Percentiles rank a stretch among this genome's conserved stretches.
Evolutionary conservation across 1,140 invertebrate species (phyloP).

Genomic region (Callitettix versicolor): DNA sequence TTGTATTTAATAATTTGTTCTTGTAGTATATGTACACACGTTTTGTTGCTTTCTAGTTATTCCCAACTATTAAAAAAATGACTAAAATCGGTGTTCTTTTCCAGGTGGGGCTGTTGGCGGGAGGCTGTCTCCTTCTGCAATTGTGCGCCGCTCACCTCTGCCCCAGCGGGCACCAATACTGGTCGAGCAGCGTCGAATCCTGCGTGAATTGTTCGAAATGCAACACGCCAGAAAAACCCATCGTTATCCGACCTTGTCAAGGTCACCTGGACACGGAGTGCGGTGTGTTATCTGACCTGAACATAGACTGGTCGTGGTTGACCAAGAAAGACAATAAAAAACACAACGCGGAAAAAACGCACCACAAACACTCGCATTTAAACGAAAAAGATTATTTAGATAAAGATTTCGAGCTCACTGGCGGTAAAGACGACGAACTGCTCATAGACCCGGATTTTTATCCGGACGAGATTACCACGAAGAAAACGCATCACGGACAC

Average conservation of each 20-base stretch:
- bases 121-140: not conserved
- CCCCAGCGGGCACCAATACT: slow-evolving; percentile 41
- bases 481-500: slow-evolving; percentile 8
- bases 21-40: too few relatives aligned
- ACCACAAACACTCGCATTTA: not conserved
- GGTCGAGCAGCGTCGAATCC: slow-evolving; percentile 39
- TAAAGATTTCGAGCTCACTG: not conserved
- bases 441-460: not conserved
- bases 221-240: slow-evolving; percentile 35
- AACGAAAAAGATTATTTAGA: not conserved
- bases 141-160: slow-evolving; percentile 33
- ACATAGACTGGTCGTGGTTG: slow-evolving; percentile 41
- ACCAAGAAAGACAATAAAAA: slow-evolving; percentile 4
- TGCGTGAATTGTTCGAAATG: slow-evolving; percentile 53
- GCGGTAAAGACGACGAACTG: slow-evolving; percentile 12
- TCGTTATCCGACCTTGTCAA: slow-evolving; percentile 50
- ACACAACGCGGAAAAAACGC: not conserved
- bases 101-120: slow-evolving; percentile 10
- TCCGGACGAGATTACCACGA: not conserved
- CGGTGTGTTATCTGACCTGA: slow-evolving; percentile 44
- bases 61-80: too few relatives aligned
- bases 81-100: too few relatives aligned
- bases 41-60: too few relatives aligned
- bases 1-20: too few relatives aligned
- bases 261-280: slow-evolving; percentile 51